Evolutionary conservation across 2,888 invertebrate genomes (phyloP).

Genomic region (Nephrotoma flavescens): DNA sequence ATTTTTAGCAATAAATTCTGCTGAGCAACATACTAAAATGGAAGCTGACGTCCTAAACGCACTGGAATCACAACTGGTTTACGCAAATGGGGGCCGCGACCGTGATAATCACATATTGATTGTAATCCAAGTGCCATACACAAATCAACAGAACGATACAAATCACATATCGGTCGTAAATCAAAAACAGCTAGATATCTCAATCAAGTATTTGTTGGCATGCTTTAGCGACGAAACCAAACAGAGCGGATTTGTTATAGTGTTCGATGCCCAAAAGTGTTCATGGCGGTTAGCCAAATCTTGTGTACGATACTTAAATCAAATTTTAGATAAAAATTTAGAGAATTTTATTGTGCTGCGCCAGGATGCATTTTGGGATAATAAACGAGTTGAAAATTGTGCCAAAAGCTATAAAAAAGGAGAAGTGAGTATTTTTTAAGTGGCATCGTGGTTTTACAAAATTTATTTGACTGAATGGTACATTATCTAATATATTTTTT

Average conservation of each 20-base stretch:
- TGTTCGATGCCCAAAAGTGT: constrained; percentile 49
- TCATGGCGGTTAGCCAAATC: constrained; percentile 46
- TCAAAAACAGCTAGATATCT: constrained; percentile 21
- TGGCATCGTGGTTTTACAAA: constrained; percentile 2
- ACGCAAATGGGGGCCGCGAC: constrained; percentile 51
- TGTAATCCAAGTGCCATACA: constrained; percentile 43
- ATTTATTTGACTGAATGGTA: background rate
- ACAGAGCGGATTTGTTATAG: constrained; percentile 39
- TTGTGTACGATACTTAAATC: constrained; percentile 41
- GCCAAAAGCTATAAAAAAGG: constrained; percentile 43
- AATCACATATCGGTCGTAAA: constrained; percentile 17
- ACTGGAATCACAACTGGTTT: constrained; percentile 42
- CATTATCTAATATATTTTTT: background rate
- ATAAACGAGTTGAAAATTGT: constrained; percentile 54
- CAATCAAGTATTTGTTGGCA: constrained; percentile 30
- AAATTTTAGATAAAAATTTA: constrained; percentile 34
- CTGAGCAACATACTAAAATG: constrained; percentile 22
- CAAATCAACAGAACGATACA: constrained; percentile 35
- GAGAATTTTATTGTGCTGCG: constrained; percentile 47
- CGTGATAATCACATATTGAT: constrained; percentile 46
- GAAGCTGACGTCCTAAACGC: constrained; percentile 41
- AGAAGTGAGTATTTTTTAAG: constrained; percentile 33
- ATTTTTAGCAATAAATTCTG: background rate
- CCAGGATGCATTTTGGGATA: constrained; percentile 63
- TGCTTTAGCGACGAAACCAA: constrained; percentile 12